Evolutionary conservation across 2,113 vertebrate species (phyloP), one percentile per base, ranked within the genome.

Genomic region (Tetrao urogallus): DNA sequence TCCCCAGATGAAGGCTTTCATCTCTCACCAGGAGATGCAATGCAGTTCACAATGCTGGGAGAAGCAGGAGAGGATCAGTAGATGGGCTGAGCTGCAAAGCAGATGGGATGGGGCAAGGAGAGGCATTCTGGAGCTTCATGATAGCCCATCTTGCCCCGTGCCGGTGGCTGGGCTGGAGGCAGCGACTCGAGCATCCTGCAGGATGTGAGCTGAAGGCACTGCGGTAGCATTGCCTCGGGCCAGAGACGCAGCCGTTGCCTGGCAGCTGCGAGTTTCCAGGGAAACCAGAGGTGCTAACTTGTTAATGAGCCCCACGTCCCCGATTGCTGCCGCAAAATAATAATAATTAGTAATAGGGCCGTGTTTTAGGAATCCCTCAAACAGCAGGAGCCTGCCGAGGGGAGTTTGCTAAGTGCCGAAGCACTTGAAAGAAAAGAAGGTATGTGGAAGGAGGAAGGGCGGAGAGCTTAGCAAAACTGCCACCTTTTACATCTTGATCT

Each of bases 231-330:
- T 8, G 92, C 93, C 95, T 91, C 6, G 1, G 94, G 93, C 86
- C 3, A 27, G 88, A 94, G 89, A 73, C 36, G 57, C 92, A 87
- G 96, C 89, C 40, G 97, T 98, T 98, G 97, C 98, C 97, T 97
- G 97, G 97, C 96, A 97, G 97, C 97, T 97, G 90, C 82, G 15
- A 78, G 98, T 98, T 98, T 97, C 98, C 96, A 96, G 97, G 97
- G 97, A 78, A 94, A 98, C 95, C 8, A 82, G 96, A 98, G 97
- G 98, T 96, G 97, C 96, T 97, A 97, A 97, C 97, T 98, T 97
- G 97, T 97, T 98, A 98, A 98, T 97, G 96, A 97, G 96, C 95
- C 96, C 93, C 58, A 2, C 5, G 25, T 93, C 93, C 91, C 95
- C 97, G 79, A 92, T 96, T 96, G 95, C 90, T 88, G 91, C 93